Base-by-base conservation (phyloP, 2,113 vertebrate genomes). In the Pterocles orientalis region DNA sequence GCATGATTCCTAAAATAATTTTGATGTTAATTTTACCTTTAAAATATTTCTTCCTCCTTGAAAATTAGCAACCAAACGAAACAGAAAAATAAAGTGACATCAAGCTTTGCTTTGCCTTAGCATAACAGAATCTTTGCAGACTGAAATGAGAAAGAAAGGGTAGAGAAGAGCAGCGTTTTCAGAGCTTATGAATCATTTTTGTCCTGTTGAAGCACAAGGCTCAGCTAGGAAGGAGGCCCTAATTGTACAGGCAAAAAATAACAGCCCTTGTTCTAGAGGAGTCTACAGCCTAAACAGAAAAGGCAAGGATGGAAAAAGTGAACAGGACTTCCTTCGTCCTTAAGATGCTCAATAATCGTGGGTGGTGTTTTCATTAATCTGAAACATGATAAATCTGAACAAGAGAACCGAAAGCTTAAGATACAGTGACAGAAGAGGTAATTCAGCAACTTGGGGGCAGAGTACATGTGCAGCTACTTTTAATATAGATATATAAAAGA, bases 111-210 rank as follows among this genome's bases (percentile, higher is more conserved):
- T 90, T 57, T 72, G 75, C 48, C 71, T 93, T 50, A 92, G 68
- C 41, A 47, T 61, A 95, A 82, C 57, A 91, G 34, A 87, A 84
- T 69, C 83, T 89, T 88, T 87, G 34, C 78, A 6, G 1, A 57
- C 51, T 60, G 17, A 87, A 90, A 45, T 8, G 18, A 91, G 53
- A 91, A 80, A 79, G 65, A 19, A 70, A 25, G 65, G 7, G 39
- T 34, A 8, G 64, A 82, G 3, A 50, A 56, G 1, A 75, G 20
- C 19, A 70, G 50, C 43, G 33, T 84, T 94, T 95, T 60, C 65
- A 86, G 71, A 88, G 56, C 9, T 87, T 62, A 78, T 64, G 83
- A 91, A 92, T 94, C 29, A 66, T 73, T 92, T 91, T 73, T 78
- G 88, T 83, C 56, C 64, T 64, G 25, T 33, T 85, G 41, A 65